Evolutionary conservation across 2,797 vertebrate genomes (phyloP), one percentile per base, ranked within the genome.

Genomic region (Decapterus maruadsi): DNA sequence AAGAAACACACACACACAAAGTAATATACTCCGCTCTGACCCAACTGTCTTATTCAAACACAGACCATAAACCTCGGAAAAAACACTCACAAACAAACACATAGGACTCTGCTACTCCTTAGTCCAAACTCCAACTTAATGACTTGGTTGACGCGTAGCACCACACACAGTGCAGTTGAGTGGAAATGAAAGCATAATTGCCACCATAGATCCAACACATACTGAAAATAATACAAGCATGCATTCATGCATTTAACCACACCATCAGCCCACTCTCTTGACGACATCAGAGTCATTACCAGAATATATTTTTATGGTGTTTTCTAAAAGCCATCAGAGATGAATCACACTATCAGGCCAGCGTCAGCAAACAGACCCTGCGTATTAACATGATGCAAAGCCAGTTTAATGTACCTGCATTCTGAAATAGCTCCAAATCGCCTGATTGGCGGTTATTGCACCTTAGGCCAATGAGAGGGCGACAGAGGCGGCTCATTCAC

Each of bases 381-480:
- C 62, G 55, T 88, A 92, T 92, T 90, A 91, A 91, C 80, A 84
- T 87, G 80, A 84, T 81, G 82, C 89, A 89, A 87, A 88, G 86
- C 88, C 86, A 81, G 84, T 90, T 93, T 94, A 93, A 93, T 93
- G 91, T 91, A 93, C 92, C 92, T 92, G 88, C 85, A 84, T 92
- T 88, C 77, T 86, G 85, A 93, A 93, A 93, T 76, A 77, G 84
- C 90, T 92, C 92, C 89, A 92, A 91, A 91, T 91, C 77, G 80
- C 86, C 86, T 90, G 86, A 92, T 93, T 93, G 90, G 89, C 79
- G 77, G 87, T 94, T 96, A 96, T 96, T 95, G 93, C 95, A 93
- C 90, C 92, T 92, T 91, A 90, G 95, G 94, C 95, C 96, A 96
- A 95, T 95, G 94, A 93, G 94, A 95, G 75, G 56, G 81, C 72